Conservation (phyloP, 37 sponge, comb jelly and placozoan genomes). For the Chondrosia reniformis region DNA sequence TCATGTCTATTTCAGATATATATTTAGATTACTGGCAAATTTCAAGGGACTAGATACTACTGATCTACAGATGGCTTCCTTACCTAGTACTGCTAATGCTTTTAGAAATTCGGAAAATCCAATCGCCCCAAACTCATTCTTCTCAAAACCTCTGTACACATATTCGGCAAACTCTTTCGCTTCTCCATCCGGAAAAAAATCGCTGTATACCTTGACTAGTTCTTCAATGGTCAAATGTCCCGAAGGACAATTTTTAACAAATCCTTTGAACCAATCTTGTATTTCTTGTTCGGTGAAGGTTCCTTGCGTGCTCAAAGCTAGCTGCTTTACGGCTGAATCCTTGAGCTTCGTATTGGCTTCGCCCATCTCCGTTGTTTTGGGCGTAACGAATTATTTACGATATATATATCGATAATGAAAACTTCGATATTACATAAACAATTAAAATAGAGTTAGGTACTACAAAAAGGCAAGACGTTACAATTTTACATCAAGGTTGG, state of each 20-base stretch:
- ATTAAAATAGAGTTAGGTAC: no score
- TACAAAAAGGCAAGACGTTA: no score
- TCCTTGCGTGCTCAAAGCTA: background rate
- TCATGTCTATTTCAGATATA: no score
- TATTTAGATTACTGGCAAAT: no score
- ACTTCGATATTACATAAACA: no score
- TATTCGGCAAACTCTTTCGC: background rate
- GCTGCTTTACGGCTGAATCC: background rate
- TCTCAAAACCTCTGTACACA: background rate
- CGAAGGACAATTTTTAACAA: slow-evolving; percentile 12
- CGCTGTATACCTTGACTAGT: slow-evolving; percentile 1
- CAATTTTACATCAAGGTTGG: no score
- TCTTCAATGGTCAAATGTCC: slow-evolving; percentile 6
- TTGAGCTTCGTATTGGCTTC: background rate
- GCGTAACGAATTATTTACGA: no score
- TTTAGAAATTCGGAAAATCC: slow-evolving; percentile 6
- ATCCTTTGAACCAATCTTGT: slow-evolving; percentile 21
- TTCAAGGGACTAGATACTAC: no score
- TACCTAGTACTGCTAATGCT: slow-evolving; percentile 9
- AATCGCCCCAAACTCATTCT: slow-evolving; percentile 10
- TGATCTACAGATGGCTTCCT: no score
- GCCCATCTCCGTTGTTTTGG: background rate
- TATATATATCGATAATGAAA: no score
- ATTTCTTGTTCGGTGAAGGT: background rate
- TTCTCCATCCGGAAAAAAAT: background rate